These are phyloP conservation scores for Diadophis punctatus DNA, from an alignment of 2,113 vertebrate species.

Conservation along the genomic window DNA sequence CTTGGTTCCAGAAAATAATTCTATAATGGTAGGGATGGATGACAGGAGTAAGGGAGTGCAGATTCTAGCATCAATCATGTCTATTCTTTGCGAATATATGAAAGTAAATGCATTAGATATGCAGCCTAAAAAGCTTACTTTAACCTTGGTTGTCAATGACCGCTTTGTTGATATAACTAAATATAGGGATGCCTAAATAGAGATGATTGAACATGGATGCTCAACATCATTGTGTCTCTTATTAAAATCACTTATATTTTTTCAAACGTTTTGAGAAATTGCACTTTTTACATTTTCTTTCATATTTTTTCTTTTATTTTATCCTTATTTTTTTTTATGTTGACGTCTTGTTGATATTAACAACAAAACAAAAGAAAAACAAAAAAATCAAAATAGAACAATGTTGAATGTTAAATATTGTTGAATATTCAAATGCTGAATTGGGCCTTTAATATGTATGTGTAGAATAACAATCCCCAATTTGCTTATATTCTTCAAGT, in stretches of 20 bases:
- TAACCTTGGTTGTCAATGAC: not conserved
- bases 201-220: not conserved
- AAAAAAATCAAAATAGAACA: not conserved
- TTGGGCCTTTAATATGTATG: not conserved
- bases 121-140: not conserved
- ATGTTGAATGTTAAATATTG: not conserved
- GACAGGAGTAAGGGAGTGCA: not conserved
- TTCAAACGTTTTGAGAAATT: not conserved
- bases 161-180: not conserved
- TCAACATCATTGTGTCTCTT: not conserved
- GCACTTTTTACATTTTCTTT: not conserved
- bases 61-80: slow-evolving; percentile 37
- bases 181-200: not conserved
- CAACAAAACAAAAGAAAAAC: not conserved
- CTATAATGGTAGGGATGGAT: slow-evolving; percentile 34
- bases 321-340: not conserved
- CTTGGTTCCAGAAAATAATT: slow-evolving; percentile 63
- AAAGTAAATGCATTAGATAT: not conserved
- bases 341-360: not conserved
- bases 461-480: not conserved
- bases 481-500: not conserved
- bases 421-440: not conserved
- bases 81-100: not conserved
- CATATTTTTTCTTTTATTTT: not conserved
- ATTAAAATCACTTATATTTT: not conserved